phyloP scores from a whole-genome alignment of 2,888 invertebrate species.

The Vesta saturnalis region DNA sequence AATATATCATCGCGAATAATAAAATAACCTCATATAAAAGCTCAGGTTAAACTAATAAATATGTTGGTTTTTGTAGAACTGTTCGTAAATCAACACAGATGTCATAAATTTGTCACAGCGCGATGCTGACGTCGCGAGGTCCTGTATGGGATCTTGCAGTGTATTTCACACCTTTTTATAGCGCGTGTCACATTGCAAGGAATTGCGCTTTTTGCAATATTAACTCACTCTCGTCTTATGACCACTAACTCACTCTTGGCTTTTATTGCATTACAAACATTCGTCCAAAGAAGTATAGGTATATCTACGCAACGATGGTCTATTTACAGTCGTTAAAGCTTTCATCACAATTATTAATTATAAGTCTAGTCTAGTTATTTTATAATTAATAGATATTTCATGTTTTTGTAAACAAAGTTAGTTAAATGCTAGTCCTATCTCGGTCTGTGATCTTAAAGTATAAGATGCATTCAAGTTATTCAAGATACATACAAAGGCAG shows the following conservation, averaged over 20 bases:
- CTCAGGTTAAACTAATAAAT: slow-evolving; percentile 33
- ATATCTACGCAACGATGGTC: neutral
- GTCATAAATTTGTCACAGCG: slow-evolving; percentile 50
- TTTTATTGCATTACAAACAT: slow-evolving; percentile 21
- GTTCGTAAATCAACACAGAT: slow-evolving; percentile 49
- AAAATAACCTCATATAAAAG: slow-evolving; percentile 14
- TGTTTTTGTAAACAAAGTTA: slow-evolving; percentile 29
- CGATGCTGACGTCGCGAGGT: slow-evolving; percentile 40
- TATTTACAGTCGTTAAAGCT: neutral
- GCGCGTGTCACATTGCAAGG: slow-evolving; percentile 37
- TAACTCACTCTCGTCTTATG: slow-evolving; percentile 25
- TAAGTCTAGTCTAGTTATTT: slow-evolving; percentile 35
- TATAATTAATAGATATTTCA: slow-evolving; percentile 41
- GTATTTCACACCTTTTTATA: slow-evolving; percentile 40
- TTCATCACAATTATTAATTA: neutral
- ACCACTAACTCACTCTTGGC: slow-evolving; percentile 19
- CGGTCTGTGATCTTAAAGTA: slow-evolving; percentile 39
- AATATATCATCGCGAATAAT: neutral
- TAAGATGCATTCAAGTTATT: slow-evolving; percentile 42
- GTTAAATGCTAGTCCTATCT: slow-evolving; percentile 34
- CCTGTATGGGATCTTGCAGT: slow-evolving; percentile 34
- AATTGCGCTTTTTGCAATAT: slow-evolving; percentile 36
- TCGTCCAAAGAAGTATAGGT: neutral
- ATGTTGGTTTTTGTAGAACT: slow-evolving; percentile 41
- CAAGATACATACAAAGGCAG: slow-evolving; percentile 41